Base-by-base conservation (phyloP, 2,113 vertebrate species). In the Dipodomys stephensi region DNA sequence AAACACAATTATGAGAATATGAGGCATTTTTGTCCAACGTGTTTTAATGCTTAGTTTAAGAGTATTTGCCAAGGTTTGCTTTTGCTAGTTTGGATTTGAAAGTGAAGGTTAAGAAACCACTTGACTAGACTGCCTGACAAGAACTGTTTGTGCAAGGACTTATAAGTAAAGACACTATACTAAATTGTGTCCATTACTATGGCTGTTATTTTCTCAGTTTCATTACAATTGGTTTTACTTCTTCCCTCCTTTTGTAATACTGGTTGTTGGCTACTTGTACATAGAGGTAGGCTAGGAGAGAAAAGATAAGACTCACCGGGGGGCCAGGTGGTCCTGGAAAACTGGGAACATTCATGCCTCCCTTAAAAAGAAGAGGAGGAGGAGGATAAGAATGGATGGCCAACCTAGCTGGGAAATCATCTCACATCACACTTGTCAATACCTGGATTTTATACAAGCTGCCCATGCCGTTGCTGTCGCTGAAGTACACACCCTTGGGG, bases 361-460 rank as follows among this genome's bases (percentile, higher is more conserved):
- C 99, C 99, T 99, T 97, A 12, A 85, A 88, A 65, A 83, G 44
- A 79, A 78, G 92, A n/a, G 22, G 65, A 53, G 49, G 81, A 96
- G 94, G 2, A 60, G 82, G 92, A 74, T 83, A 91, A 74, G 23
- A 49, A 96, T 84, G 87, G 88, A 95, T 44, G 94, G 53, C 74
- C 94, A 84, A 64, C 23, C 49, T 87, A 93, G 83, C 90, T 32
- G 7, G 6, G 84, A 92, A 96, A 90, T 82, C 18, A 85, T 74
- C 88, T 60, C 15, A 77, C 32, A 68, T 65, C 68, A 94, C 77
- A 74, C 85, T 28, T 60, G 62, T 28, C 96, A 96, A 97, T 99
- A 99, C 99, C 99, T 99, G 99, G 81, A 99, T 98, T 98, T 99
- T 99, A 98, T 99, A 99, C 62, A 99, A 98, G 96, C 99, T 99